These are phyloP conservation scores for Cygnus atratus DNA, from an alignment of 2,113 vertebrate species.

Conservation along the genomic window DNA sequence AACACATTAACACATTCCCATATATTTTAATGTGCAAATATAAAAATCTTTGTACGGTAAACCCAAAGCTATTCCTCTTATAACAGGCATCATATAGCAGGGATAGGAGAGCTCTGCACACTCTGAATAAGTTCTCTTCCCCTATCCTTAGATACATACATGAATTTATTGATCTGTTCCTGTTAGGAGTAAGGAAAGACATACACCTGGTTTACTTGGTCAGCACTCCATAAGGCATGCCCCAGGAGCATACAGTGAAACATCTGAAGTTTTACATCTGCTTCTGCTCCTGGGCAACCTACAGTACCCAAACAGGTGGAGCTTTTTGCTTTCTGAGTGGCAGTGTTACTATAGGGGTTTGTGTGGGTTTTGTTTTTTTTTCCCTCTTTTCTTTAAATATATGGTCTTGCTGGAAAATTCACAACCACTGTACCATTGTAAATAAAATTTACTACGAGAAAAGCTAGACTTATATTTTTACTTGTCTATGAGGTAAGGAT, in stretches of 20 bases:
- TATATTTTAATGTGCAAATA: too few relatives aligned
- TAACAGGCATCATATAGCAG: not conserved
- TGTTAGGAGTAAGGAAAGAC: not conserved
- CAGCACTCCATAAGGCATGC: not conserved
- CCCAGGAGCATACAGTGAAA: not conserved
- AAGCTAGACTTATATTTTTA: not conserved
- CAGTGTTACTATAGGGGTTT: not conserved
- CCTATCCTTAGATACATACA: not conserved
- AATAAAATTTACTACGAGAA: not conserved
- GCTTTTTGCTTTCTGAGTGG: not conserved
- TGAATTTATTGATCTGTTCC: not conserved
- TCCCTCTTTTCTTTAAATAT: not conserved
- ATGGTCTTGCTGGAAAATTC: not conserved
- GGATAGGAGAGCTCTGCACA: not conserved
- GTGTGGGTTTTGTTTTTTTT: fast-evolving
- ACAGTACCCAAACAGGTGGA: not conserved
- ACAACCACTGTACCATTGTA: not conserved
- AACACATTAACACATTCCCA: too few relatives aligned
- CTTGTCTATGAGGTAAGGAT: not conserved
- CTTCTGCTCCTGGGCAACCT: not conserved
- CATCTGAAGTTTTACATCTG: not conserved
- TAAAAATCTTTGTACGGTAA: not conserved
- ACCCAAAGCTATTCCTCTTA: not conserved
- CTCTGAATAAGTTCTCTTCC: not conserved
- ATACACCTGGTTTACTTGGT: not conserved